phyloP scores from a whole-genome alignment of 2,888 invertebrate species.

The Dendrolimus pini region DNA sequence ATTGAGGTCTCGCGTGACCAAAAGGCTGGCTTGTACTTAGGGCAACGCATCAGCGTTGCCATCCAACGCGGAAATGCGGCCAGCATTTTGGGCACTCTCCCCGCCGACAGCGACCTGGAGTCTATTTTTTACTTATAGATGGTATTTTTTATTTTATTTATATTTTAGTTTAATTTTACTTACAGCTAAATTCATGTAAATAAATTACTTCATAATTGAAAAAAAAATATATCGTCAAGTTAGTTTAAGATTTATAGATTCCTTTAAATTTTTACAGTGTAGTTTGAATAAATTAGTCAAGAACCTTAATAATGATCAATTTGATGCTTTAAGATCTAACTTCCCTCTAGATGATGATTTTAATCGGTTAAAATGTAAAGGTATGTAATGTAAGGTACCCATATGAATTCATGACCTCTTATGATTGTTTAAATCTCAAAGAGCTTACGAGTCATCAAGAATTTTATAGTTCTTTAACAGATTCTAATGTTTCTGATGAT shows the following conservation, averaged over 20 bases:
- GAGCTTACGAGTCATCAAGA: neutral
- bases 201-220: too few relatives aligned
- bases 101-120: too few relatives aligned
- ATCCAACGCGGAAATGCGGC: too few relatives aligned
- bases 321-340: neutral
- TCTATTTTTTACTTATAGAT: too few relatives aligned
- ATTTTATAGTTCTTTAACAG: neutral
- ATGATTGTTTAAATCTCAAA: conserved; percentile 7
- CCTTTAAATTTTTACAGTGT: conserved; percentile 13
- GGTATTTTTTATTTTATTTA: too few relatives aligned
- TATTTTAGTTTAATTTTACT: too few relatives aligned
- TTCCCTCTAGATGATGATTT: neutral
- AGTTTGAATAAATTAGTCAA: conserved; percentile 9
- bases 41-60: too few relatives aligned
- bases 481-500: conserved; percentile 2
- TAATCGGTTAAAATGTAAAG: neutral
- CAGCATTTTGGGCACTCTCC: too few relatives aligned
- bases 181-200: too few relatives aligned
- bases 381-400: conserved; percentile 8
- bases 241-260: conserved; percentile 12
- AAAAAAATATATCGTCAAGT: conserved; percentile 6
- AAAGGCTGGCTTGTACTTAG: too few relatives aligned
- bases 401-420: conserved; percentile 13
- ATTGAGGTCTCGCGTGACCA: too few relatives aligned
- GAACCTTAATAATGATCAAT: conserved; percentile 4